These are phyloP conservation scores for Rhopalosiphum maidis DNA, from an alignment of 1,140 invertebrate species.

Conservation along the genomic window DNA sequence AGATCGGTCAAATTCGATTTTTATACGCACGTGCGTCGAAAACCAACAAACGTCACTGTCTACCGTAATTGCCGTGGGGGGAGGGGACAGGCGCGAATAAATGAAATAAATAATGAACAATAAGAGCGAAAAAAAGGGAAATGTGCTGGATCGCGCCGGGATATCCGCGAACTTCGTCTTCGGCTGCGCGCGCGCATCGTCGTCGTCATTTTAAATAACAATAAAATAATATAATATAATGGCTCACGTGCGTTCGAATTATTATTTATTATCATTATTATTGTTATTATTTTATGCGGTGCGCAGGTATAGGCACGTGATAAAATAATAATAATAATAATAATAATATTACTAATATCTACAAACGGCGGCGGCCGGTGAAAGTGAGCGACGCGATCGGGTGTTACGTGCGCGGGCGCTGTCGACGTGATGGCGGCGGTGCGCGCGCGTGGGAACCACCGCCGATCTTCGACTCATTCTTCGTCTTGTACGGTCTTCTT, in stretches of 20 bases:
- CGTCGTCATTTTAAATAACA: not conserved
- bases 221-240: not conserved
- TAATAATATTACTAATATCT: not conserved
- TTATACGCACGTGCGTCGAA: slow-evolving; percentile 13
- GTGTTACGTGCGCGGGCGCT: slow-evolving; percentile 53
- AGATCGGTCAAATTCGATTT: slow-evolving; percentile 36
- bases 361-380: not conserved
- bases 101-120: not conserved
- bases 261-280: not conserved
- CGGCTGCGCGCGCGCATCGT: not conserved
- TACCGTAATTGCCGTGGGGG: not conserved
- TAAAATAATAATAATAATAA: not conserved
- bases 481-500: not conserved
- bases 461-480: slow-evolving; percentile 2
- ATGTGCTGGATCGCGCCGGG: not conserved
- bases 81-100: not conserved
- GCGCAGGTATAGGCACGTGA: not conserved
- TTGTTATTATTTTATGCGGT: not conserved
- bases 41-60: not conserved
- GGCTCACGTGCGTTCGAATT: not conserved
- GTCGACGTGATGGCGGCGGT: not conserved
- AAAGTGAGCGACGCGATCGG: slow-evolving; percentile 37
- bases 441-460: not conserved
- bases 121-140: slow-evolving; percentile 34
- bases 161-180: not conserved